Evolutionary conservation across 2,113 vertebrate genomes (phyloP).

Genomic region (Engraulis encrasicolus): DNA sequence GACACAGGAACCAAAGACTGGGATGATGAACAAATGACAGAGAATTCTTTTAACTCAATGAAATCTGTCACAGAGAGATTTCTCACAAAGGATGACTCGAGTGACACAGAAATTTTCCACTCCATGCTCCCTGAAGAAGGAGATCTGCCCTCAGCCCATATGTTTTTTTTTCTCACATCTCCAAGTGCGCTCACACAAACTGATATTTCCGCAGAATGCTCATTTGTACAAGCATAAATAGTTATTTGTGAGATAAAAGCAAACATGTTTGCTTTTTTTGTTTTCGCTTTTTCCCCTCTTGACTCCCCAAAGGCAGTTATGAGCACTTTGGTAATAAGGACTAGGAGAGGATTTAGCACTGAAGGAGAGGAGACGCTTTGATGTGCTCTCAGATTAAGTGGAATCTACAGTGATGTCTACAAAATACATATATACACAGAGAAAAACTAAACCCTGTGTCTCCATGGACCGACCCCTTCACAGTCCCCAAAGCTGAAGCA

Average conservation of each 20-base stretch:
- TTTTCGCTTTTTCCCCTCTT: conserved; percentile 62
- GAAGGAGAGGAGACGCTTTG: conserved; percentile 74
- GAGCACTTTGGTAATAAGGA: conserved; percentile 80
- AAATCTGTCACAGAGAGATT: not conserved
- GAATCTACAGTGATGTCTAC: conserved; percentile 74
- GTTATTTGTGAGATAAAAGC: conserved; percentile 79
- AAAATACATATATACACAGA: conserved; percentile 66
- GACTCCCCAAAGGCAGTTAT: conserved; percentile 73
- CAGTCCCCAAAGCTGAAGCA: conserved; percentile 67
- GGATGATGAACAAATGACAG: not conserved
- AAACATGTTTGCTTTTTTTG: conserved; percentile 79
- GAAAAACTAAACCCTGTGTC: conserved; percentile 61
- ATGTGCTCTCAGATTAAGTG: conserved; percentile 80
- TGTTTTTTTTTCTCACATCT: conserved; percentile 38
- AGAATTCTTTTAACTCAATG: not conserved
- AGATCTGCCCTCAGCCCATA: conserved; percentile 10
- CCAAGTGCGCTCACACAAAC: conserved; percentile 52
- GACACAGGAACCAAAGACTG: conserved; percentile 29
- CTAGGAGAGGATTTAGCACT: conserved; percentile 70
- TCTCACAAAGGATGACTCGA: not conserved
- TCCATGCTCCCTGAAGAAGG: not conserved
- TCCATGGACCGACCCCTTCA: conserved; percentile 62
- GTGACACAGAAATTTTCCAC: not conserved
- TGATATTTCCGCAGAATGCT: conserved; percentile 62
- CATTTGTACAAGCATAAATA: conserved; percentile 77